Conservation (phyloP, 1,140 invertebrate genomes). For the Drosophila paulistorum region DNA sequence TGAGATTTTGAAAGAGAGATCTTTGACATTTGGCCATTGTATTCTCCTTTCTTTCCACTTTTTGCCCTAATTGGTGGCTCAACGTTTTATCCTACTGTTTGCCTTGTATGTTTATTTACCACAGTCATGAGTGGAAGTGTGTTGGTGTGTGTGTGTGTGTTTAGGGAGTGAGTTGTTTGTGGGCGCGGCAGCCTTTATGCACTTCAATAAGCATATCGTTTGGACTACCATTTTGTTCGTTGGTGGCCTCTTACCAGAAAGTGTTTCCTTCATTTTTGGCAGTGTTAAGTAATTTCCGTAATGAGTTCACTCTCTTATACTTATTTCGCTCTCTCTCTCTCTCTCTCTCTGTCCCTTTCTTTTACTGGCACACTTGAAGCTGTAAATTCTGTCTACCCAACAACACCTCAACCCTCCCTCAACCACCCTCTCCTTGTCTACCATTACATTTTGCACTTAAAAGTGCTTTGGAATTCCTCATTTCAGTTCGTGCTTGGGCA, state of each 20-base stretch:
- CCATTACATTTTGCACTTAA: constrained; percentile 48
- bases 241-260: constrained; percentile 9
- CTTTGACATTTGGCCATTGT: constrained; percentile 11
- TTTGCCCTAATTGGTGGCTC: constrained; percentile 14
- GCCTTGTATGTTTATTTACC: constrained; percentile 4
- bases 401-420: not conserved
- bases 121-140: not conserved
- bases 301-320: constrained; percentile 61
- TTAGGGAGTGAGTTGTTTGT: constrained; percentile 17
- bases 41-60: not conserved
- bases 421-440: too few relatives aligned
- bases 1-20: constrained; percentile 7
- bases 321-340: not conserved
- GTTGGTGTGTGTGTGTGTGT: constrained; percentile 12
- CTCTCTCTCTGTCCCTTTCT: not conserved
- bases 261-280: constrained; percentile 41
- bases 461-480: constrained; percentile 64
- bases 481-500: constrained; percentile 33
- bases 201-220: constrained; percentile 74
- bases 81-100: constrained; percentile 1
- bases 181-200: constrained; percentile 30
- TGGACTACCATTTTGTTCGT: constrained; percentile 12
- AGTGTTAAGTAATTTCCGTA: constrained; percentile 77
- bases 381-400: too few relatives aligned
- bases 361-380: too few relatives aligned